These are phyloP conservation scores for Dendrocopos noguchii DNA, from an alignment of 2,113 vertebrate genomes.

Conservation along the genomic window DNA sequence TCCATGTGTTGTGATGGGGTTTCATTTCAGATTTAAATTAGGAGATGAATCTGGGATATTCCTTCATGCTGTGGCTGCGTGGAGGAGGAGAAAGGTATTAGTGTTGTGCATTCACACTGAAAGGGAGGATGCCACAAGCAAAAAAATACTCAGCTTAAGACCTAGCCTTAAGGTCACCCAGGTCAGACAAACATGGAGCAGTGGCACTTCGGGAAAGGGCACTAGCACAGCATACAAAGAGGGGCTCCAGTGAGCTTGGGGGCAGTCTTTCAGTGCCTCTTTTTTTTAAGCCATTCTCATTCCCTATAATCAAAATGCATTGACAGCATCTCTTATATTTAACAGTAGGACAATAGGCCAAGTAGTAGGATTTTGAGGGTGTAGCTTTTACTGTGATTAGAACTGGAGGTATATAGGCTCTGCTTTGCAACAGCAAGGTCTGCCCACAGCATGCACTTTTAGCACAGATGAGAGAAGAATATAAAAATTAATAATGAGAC, in stretches of 20 bases:
- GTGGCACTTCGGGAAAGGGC: neutral
- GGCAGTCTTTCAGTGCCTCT: fast-evolving
- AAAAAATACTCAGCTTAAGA: neutral
- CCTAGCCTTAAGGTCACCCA: neutral
- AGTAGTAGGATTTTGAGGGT: neutral
- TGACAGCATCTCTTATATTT: neutral
- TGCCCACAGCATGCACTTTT: neutral
- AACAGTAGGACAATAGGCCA: neutral
- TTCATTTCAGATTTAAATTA: conserved; percentile 19
- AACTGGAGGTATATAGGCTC: fast-evolving
- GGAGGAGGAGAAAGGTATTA: neutral
- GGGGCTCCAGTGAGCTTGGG: fast-evolving
- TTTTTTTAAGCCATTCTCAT: neutral
- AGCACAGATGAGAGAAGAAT: neutral
- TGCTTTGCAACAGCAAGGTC: neutral
- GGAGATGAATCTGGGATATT: neutral
- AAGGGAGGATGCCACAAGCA: neutral
- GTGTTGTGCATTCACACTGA: neutral
- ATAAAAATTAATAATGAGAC: neutral
- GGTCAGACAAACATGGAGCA: neutral
- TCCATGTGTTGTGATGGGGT: neutral
- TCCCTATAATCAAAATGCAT: neutral
- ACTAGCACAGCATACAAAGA: no score
- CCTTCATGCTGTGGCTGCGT: neutral
- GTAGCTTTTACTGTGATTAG: neutral